phyloP scores from a whole-genome alignment of 2,113 vertebrate genomes.

The Acrocephalus kingi region DNA sequence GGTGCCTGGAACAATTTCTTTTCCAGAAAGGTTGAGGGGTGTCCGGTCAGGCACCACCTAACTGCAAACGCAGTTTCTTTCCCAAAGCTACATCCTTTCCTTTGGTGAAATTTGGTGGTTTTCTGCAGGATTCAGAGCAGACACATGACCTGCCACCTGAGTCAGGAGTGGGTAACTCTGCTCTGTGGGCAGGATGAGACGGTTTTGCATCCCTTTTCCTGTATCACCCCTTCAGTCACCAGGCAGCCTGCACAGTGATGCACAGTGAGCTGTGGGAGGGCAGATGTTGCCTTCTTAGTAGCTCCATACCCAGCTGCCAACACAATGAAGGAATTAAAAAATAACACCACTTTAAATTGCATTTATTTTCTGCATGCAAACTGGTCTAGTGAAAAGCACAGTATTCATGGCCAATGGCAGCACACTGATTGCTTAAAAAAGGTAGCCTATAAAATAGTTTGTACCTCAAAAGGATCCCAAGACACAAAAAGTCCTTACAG shows the following conservation, averaged over 20 bases:
- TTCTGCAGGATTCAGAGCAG: not conserved
- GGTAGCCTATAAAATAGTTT: not conserved
- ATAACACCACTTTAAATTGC: not conserved
- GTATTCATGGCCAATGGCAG: not conserved
- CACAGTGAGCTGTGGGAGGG: not conserved
- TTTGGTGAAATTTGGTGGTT: not conserved
- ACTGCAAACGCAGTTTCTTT: not conserved
- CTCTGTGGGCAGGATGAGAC: not conserved
- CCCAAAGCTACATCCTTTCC: not conserved
- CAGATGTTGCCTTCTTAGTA: not conserved
- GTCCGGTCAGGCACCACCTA: not conserved
- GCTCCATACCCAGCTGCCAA: not conserved
- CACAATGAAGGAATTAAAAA: not conserved
- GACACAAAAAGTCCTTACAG: not conserved
- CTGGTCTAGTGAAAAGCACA: not conserved
- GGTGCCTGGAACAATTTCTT: not conserved
- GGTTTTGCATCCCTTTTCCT: not conserved
- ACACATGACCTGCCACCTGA: rapidly evolving
- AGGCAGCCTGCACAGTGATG: not conserved
- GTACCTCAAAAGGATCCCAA: not conserved
- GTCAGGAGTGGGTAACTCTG: not conserved
- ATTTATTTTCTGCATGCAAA: not conserved
- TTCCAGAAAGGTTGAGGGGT: not conserved
- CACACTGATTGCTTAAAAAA: not conserved
- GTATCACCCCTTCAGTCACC: too few species aligned